Evolutionary conservation across 2,888 invertebrate genomes (phyloP).

Genomic region (Ditylenchus weischeri): DNA sequence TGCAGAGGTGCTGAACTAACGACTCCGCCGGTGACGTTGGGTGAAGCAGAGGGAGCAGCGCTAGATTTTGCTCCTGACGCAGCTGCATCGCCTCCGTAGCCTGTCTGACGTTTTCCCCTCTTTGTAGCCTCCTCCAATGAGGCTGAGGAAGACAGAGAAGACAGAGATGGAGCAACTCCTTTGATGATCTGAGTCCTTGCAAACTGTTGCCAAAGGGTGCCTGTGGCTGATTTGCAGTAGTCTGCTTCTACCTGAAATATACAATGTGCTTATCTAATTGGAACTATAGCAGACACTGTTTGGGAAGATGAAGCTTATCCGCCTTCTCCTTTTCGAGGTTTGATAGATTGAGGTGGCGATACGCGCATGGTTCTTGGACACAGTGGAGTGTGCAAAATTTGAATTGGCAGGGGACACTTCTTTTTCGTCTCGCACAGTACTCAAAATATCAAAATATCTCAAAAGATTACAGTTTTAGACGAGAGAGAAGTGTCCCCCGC

Average conservation of each 20-base stretch:
- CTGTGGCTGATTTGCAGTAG: conserved; percentile 32
- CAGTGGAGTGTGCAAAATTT: too few relatives aligned
- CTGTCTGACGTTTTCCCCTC: conserved; percentile 9
- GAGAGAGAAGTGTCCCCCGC: too few relatives aligned
- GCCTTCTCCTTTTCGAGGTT: too few relatives aligned
- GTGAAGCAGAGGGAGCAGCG: not conserved
- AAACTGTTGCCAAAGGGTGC: conserved; percentile 28
- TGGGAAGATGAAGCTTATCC: too few relatives aligned
- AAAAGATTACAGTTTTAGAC: too few relatives aligned
- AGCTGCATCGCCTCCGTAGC: not conserved
- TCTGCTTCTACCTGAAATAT: conserved; percentile 23
- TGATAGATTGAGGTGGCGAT: too few relatives aligned
- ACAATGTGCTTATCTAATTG: too few relatives aligned
- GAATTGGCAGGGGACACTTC: too few relatives aligned
- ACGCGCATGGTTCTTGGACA: too few relatives aligned
- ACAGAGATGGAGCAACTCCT: conserved; percentile 14
- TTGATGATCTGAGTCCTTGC: conserved; percentile 22
- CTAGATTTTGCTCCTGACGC: not conserved
- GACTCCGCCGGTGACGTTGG: not conserved
- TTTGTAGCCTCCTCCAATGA: conserved; percentile 10
- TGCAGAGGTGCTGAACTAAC: not conserved
- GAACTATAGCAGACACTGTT: too few relatives aligned
- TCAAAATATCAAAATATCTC: too few relatives aligned
- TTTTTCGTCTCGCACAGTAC: too few relatives aligned
- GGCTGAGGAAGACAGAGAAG: conserved; percentile 1